These are phyloP conservation scores for Coregonus suidteri DNA, from an alignment of 2,797 vertebrate genomes.

Conservation along the genomic window DNA sequence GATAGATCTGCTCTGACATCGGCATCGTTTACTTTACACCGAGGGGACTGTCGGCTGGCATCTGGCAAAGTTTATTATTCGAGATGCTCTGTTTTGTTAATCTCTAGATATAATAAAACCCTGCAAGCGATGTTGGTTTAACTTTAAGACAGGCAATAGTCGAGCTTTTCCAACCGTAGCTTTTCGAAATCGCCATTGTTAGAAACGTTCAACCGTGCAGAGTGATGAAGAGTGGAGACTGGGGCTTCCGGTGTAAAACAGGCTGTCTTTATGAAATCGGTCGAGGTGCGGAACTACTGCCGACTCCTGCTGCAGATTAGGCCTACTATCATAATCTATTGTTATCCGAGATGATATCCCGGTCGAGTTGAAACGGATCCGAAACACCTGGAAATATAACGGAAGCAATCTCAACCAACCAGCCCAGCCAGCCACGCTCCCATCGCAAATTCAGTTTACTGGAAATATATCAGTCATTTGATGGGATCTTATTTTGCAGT, in stretches of 20 bases:
- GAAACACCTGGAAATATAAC: constrained; percentile 53
- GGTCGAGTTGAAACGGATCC: constrained; percentile 22
- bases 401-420: constrained; percentile 1
- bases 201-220: constrained; percentile 28
- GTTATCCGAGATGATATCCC: constrained; percentile 45
- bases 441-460: constrained; percentile 24
- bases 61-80: too few species aligned
- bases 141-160: too few species aligned
- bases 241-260: constrained; percentile 54
- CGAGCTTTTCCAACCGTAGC: too few species aligned
- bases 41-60: too few species aligned
- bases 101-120: too few species aligned
- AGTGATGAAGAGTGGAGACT: constrained; percentile 50
- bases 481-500: constrained; percentile 27
- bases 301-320: constrained; percentile 14
- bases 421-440: constrained; percentile 24
- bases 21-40: too few species aligned
- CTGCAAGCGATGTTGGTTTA: too few species aligned
- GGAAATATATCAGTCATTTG: constrained; percentile 32
- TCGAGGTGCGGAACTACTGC: constrained; percentile 36
- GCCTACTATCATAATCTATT: constrained; percentile 34
- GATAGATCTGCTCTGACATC: too few species aligned
- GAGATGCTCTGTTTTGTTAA: too few species aligned
- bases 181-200: constrained; percentile 55
- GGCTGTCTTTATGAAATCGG: constrained; percentile 44